Conservation (phyloP, 2,113 vertebrate species). For the Aspiorhynchus laticeps region DNA sequence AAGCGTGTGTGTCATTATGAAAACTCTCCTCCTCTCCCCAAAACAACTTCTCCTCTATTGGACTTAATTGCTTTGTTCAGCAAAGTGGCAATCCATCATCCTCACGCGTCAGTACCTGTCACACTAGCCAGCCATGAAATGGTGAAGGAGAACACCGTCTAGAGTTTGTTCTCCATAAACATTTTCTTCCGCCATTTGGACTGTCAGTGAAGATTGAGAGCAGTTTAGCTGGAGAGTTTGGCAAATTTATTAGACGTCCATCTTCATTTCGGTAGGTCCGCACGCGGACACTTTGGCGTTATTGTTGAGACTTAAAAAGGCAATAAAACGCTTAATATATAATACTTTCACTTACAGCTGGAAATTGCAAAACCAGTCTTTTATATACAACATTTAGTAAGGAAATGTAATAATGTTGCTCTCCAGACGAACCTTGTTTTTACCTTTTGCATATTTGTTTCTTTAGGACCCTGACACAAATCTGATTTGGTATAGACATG, state of each 20-base stretch:
- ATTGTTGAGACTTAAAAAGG: conserved; percentile 43
- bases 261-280: conserved; percentile 60
- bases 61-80: conserved; percentile 77
- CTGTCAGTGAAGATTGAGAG: conserved; percentile 56
- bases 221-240: conserved; percentile 47
- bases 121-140: conserved; percentile 69
- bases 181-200: conserved; percentile 56
- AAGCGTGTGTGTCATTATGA: conserved; percentile 65
- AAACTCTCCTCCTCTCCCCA: conserved; percentile 43
- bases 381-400: conserved; percentile 7
- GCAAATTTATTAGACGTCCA: conserved; percentile 60
- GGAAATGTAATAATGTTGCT: background rate
- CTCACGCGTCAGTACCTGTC: conserved; percentile 67
- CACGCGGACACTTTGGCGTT: conserved; percentile 29
- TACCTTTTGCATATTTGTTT: background rate
- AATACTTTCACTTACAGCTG: background rate
- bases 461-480: background rate
- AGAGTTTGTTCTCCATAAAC: conserved; percentile 61
- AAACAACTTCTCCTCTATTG: conserved; percentile 60
- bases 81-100: conserved; percentile 77
- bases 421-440: background rate
- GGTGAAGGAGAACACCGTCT: conserved; percentile 60
- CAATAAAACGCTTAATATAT: background rate
- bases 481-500: background rate
- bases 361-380: background rate